These are phyloP conservation scores for Heteromyza rotundicornis DNA, from an alignment of 2,888 invertebrate species.

Conservation along the genomic window DNA sequence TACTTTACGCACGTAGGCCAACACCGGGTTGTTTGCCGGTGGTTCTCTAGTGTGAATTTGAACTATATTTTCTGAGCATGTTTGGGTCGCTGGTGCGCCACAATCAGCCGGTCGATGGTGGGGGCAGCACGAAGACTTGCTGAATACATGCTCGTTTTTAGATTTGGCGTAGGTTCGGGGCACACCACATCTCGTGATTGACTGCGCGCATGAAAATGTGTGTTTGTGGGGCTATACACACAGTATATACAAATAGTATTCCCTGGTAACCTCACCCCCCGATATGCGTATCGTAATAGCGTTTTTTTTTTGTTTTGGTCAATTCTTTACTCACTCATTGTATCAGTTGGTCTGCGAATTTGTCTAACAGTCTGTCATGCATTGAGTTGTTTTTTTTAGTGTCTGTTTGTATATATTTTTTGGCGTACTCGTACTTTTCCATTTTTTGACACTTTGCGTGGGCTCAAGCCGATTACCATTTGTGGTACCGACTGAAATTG, in stretches of 20 bases:
- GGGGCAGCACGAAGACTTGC: not conserved
- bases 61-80: not conserved
- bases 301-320: no score
- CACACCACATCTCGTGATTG: not conserved
- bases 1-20: conserved; percentile 21
- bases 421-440: no score
- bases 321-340: no score
- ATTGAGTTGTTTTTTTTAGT: no score
- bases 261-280: no score
- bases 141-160: not conserved
- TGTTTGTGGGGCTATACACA: not conserved
- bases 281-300: no score
- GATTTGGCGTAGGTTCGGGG: not conserved
- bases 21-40: not conserved
- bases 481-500: no score
- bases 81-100: not conserved
- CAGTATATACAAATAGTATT: not conserved
- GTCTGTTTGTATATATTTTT: no score
- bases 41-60: conserved; percentile 4
- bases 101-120: not conserved
- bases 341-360: no score
- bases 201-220: not conserved
- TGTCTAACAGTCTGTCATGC: no score
- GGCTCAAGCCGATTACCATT: no score
- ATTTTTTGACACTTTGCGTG: no score